Conservation (phyloP, 2,113 vertebrate genomes). For the Anolis sagrei region DNA sequence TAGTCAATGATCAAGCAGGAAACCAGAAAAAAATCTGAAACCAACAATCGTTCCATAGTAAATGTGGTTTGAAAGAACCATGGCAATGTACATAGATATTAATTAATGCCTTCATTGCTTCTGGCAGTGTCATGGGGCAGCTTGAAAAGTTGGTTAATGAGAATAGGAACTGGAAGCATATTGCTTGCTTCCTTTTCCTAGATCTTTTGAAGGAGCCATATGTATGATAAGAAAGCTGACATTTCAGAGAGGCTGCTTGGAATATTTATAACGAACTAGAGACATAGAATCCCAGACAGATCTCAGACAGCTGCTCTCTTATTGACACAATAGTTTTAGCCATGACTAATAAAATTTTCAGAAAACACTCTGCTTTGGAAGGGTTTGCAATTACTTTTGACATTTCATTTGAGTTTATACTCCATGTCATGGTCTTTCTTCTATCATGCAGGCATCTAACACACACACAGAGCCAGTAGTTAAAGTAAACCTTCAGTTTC, state of each 20-base stretch:
- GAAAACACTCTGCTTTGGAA: not conserved
- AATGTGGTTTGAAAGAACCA: not conserved
- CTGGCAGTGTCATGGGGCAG: not conserved
- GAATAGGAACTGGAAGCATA: constrained; percentile 25
- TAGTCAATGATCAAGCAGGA: too few species aligned
- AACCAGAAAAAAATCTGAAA: too few species aligned
- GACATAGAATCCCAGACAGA: constrained; percentile 20
- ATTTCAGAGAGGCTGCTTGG: constrained; percentile 29
- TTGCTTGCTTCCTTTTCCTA: not conserved
- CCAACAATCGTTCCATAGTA: not conserved
- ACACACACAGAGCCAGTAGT: not conserved
- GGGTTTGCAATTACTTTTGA: constrained; percentile 6
- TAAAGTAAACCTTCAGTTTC: not conserved
- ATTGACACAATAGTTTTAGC: not conserved
- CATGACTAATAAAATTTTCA: not conserved
- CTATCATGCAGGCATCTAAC: not conserved
- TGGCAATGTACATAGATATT: not conserved
- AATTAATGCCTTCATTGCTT: constrained; percentile 16
- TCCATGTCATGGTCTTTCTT: not conserved
- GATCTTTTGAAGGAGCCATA: not conserved
- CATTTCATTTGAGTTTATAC: not conserved
- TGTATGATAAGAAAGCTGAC: not conserved
- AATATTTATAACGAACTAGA: constrained; percentile 32
- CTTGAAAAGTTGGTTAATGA: constrained; percentile 21
- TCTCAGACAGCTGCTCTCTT: constrained; percentile 29